Conservation (phyloP, 1,140 invertebrate species). For the Pteromalus puparum region DNA sequence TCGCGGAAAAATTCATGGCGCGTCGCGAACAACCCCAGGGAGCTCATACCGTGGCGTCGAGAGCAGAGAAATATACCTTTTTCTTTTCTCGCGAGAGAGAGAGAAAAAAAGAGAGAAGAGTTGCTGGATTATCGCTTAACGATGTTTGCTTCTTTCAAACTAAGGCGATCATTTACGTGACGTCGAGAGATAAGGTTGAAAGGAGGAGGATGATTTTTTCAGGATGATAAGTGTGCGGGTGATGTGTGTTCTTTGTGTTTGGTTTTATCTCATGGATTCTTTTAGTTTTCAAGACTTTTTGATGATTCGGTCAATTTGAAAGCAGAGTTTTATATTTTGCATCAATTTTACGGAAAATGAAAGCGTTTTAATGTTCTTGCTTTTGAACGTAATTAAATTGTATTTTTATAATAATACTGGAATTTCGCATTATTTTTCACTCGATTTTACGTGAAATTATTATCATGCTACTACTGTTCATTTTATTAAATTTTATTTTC, state of each 20-base stretch:
- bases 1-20: constrained; percentile 36
- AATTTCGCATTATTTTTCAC: too few species aligned
- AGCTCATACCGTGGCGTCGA: neutral
- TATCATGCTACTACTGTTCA: too few species aligned
- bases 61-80: neutral
- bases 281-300: neutral
- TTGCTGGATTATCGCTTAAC: constrained; percentile 17
- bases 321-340: too few species aligned
- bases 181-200: neutral
- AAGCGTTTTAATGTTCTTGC: too few species aligned
- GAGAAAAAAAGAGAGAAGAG: neutral
- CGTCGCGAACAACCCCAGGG: neutral
- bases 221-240: too few species aligned
- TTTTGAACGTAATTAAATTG: too few species aligned
- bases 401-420: too few species aligned
- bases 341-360: too few species aligned
- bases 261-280: neutral
- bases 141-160: constrained; percentile 23
- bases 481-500: too few species aligned
- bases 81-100: neutral
- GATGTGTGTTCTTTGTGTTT: neutral
- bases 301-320: too few species aligned
- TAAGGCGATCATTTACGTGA: neutral
- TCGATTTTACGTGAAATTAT: too few species aligned
- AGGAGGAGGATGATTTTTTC: neutral